These are phyloP conservation scores for Teleogryllus oceanicus DNA, from an alignment of 2,888 invertebrate genomes.

Conservation along the genomic window DNA sequence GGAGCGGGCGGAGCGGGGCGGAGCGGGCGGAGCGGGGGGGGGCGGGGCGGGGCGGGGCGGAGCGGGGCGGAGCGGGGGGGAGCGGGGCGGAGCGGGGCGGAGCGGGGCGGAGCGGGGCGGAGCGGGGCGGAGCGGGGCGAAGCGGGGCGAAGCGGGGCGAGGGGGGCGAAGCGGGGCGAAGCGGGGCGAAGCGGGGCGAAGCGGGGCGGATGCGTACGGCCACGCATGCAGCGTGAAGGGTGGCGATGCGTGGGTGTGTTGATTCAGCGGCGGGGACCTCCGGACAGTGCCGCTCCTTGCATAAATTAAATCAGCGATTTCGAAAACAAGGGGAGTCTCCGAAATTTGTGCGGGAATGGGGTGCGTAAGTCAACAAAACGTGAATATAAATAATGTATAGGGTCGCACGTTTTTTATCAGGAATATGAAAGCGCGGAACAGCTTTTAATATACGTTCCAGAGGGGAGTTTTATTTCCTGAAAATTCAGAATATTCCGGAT, in stretches of 20 bases:
- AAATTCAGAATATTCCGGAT: too few species aligned
- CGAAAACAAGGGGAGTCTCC: background rate
- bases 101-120: too few species aligned
- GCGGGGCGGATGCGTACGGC: background rate
- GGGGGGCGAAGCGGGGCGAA: background rate
- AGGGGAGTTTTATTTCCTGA: too few species aligned
- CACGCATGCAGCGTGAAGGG: background rate
- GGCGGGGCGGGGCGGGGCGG: too few species aligned
- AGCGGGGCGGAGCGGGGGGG: too few species aligned
- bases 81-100: too few species aligned
- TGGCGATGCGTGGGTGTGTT: background rate
- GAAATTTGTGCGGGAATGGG: too few species aligned
- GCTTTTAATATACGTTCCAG: too few species aligned
- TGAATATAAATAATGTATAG: too few species aligned
- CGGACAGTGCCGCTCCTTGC: background rate
- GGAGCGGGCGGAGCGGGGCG: background rate
- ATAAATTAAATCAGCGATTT: conserved; percentile 18
- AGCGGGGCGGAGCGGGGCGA: background rate
- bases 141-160: background rate
- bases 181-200: background rate
- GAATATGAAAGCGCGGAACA: too few species aligned
- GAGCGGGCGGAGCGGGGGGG: fast-evolving
- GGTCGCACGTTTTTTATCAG: too few species aligned
- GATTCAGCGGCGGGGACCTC: background rate
- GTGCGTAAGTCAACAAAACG: too few species aligned